Conservation (phyloP, 2,797 vertebrate species). For the Catharus ustulatus region DNA sequence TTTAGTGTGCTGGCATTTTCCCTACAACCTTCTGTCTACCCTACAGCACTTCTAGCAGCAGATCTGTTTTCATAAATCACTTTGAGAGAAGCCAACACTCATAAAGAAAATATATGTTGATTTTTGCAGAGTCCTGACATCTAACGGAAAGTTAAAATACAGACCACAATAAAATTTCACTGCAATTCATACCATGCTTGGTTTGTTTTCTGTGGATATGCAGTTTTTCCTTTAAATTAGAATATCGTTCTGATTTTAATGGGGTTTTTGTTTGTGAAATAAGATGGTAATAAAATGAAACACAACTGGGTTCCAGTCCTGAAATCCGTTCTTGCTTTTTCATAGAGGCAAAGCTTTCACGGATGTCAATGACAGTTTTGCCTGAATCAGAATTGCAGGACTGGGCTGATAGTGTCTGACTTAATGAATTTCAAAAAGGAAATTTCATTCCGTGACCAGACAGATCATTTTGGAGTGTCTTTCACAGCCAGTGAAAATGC, state of each 20-base stretch:
- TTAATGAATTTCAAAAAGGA: constrained; percentile 59
- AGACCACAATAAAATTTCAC: background rate
- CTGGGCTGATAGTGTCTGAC: constrained; percentile 32
- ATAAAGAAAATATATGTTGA: constrained; percentile 56
- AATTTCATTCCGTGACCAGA: constrained; percentile 40
- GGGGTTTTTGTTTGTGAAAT: background rate
- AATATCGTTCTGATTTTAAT: constrained; percentile 34
- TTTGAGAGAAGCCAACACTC: constrained; percentile 55
- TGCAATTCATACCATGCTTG: background rate
- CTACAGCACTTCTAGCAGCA: constrained; percentile 46
- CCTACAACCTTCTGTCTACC: constrained; percentile 15
- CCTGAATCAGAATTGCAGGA: constrained; percentile 24
- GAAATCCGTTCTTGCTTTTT: background rate
- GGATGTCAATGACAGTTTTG: constrained; percentile 44
- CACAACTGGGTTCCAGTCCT: constrained; percentile 34
- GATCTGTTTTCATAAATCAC: constrained; percentile 50
- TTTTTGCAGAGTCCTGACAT: constrained; percentile 42
- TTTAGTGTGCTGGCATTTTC: background rate
- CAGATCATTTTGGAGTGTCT: constrained; percentile 22
- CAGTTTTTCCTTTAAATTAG: background rate
- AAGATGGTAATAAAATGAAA: constrained; percentile 54
- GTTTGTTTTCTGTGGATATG: background rate
- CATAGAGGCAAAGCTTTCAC: background rate
- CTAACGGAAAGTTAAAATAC: constrained; percentile 27
- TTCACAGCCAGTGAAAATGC: constrained; percentile 7